Conservation (phyloP, 2,797 vertebrate species). For the Oreonectes daqikongensis region DNA sequence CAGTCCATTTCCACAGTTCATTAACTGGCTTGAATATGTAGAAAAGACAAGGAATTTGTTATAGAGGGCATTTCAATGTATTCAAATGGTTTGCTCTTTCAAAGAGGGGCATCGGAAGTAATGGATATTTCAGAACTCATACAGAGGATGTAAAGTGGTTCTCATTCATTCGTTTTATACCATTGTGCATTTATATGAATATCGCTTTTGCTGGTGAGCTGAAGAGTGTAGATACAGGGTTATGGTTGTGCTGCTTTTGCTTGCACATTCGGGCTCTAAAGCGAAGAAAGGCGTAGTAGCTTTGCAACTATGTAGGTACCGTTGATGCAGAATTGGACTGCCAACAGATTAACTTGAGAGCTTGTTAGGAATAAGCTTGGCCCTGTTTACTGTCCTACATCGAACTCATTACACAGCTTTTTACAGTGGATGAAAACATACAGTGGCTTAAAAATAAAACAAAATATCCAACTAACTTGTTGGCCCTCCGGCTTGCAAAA, state of each 20-base stretch:
- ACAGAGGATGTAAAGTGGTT: not conserved
- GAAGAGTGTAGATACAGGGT: not conserved
- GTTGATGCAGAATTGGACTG: too few species aligned
- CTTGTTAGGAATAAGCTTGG: not conserved
- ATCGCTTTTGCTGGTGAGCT: too few species aligned
- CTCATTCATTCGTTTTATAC: not conserved
- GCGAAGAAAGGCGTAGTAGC: too few species aligned
- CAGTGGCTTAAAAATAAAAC: too few species aligned
- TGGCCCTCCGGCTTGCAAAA: not conserved
- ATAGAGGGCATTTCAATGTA: conserved; percentile 2
- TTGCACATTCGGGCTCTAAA: too few species aligned
- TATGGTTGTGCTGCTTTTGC: not conserved
- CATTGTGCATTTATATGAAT: not conserved
- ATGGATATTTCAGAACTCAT: not conserved
- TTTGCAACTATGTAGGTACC: too few species aligned
- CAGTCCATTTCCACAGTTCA: conserved; percentile 72
- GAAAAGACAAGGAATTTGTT: not conserved
- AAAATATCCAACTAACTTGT: too few species aligned
- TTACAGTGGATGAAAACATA: too few species aligned
- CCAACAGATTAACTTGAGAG: not conserved
- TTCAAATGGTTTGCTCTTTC: not conserved
- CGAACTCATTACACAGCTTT: not conserved
- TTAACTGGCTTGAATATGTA: conserved; percentile 53
- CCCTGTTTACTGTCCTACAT: not conserved
- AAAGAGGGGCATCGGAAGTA: not conserved